Base-by-base conservation (phyloP, 2,888 invertebrate species). In the Antheraea yamamai region DNA sequence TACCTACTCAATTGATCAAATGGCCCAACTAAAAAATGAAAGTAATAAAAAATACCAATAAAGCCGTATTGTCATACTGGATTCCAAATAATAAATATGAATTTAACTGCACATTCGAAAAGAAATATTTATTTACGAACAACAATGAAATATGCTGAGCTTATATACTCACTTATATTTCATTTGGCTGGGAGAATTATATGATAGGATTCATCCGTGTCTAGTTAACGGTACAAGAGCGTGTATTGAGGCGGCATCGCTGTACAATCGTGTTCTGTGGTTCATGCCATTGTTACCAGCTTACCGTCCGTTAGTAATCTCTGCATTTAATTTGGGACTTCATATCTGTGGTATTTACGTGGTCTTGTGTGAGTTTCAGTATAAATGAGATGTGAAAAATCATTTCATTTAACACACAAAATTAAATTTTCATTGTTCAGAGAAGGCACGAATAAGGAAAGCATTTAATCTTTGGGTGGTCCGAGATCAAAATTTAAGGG, bases 181-280 rank as follows among this genome's bases (percentile, higher is more conserved):
- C 16, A 66, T 66, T 66, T 30, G 30, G 64, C 16, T 26, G 26
- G 64, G 12, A 66, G 64, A 66, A 66, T 66, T 61, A 66, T 16
- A 66, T 16, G 64, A 14, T 66, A 66, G 30, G 30, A 26, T 66
- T 66, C 18, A 30, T 4, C 16, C 64, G 16, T 66, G 64, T 66
- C 64, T 66, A 30, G 30, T 66, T 66, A 66, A 16, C 1, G 30
- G 30, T 26, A 66, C 64, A 16, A 16, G 64, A 30, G 64, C 30
- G 64, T 66, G 16, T 66, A 66, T 16, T 66, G 64, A 66, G 16
- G 64, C 64, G 6, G 26, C 64, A 30, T 30, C 64, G 64, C 26
- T 16, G 64, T 66, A 66, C 64, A 30, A 30, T 66, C 16, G 64
- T 66, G 30, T 30, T 66, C 64, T 66, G 64, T 66, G 64, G 64